Evolutionary conservation across 2,113 vertebrate genomes (phyloP).

Genomic region (Synodontis membranacea): DNA sequence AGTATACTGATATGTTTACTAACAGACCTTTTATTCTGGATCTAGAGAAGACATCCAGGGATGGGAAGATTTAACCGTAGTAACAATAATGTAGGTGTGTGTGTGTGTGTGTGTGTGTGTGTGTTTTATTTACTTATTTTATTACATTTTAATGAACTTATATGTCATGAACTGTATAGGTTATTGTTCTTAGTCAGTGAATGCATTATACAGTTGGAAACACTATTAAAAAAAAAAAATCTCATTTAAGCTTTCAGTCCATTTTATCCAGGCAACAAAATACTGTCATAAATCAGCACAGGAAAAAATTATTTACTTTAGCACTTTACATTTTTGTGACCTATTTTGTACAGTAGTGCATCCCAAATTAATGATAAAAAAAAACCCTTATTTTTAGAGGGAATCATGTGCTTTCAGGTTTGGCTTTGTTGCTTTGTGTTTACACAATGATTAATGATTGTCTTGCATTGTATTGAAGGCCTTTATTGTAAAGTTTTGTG

Average conservation of each 20-base stretch:
- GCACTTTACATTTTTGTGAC: not conserved
- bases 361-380: not conserved
- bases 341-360: not conserved
- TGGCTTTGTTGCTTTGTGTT: slow-evolving; percentile 17
- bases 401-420: not conserved
- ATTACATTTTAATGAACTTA: not conserved
- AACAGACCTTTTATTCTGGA: not conserved
- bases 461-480: slow-evolving; percentile 22
- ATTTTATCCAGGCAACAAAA: not conserved
- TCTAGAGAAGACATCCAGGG: not conserved
- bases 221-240: not conserved
- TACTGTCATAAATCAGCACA: not conserved
- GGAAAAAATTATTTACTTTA: not conserved
- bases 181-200: not conserved
- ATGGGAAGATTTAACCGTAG: not conserved
- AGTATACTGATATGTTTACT: not conserved
- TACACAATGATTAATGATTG: not conserved
- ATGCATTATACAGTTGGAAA: not conserved
- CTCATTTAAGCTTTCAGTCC: not conserved
- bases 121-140: not conserved
- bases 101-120: not conserved
- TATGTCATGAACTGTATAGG: not conserved
- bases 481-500: slow-evolving; percentile 30
- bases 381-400: not conserved
- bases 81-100: not conserved